phyloP scores from a whole-genome alignment of 2,888 invertebrate species.

The Platycheirus rosarum region DNA sequence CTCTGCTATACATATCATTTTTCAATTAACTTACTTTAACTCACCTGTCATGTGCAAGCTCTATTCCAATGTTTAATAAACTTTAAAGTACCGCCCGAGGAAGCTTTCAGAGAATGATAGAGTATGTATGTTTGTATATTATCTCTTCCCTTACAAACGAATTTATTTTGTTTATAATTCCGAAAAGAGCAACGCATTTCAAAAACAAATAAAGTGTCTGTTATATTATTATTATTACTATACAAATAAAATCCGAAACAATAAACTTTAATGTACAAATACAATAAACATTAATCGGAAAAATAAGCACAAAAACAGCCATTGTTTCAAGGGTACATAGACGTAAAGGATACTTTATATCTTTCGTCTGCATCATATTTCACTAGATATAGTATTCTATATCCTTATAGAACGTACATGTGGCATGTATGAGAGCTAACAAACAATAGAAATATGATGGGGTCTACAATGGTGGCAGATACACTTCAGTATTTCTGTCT shows the following conservation, averaged over 20 bases:
- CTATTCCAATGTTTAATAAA: too few species aligned
- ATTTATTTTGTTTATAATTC: constrained; percentile 13
- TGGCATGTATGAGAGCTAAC: constrained; percentile 28
- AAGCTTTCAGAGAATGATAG: too few species aligned
- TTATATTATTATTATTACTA: constrained; percentile 15
- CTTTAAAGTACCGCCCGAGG: too few species aligned
- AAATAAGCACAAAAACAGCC: constrained; percentile 52
- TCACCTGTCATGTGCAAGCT: too few species aligned
- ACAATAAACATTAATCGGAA: constrained; percentile 49
- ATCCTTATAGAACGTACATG: constrained; percentile 32
- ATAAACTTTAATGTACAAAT: constrained; percentile 29
- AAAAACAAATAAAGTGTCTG: constrained; percentile 54
- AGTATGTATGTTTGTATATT: too few species aligned
- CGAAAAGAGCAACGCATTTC: constrained; percentile 54
- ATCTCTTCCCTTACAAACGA: too few species aligned
- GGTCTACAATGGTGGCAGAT: constrained; percentile 38
- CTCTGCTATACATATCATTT: too few species aligned
- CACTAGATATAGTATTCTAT: constrained; percentile 20
- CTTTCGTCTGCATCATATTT: constrained; percentile 61
- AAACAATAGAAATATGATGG: constrained; percentile 56
- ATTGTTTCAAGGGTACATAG: constrained; percentile 68
- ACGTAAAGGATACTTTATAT: constrained; percentile 63
- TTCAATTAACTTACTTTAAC: too few species aligned
- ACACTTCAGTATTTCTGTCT: constrained; percentile 46
- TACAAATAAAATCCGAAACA: constrained; percentile 42